A percentile compares a stretch with the other conserved stretches of the same genome.
These are phyloP conservation scores for Zoanthus gigantus DNA, from an alignment of 92 coral and sea anemone genomes.

Conservation along the genomic window DNA sequence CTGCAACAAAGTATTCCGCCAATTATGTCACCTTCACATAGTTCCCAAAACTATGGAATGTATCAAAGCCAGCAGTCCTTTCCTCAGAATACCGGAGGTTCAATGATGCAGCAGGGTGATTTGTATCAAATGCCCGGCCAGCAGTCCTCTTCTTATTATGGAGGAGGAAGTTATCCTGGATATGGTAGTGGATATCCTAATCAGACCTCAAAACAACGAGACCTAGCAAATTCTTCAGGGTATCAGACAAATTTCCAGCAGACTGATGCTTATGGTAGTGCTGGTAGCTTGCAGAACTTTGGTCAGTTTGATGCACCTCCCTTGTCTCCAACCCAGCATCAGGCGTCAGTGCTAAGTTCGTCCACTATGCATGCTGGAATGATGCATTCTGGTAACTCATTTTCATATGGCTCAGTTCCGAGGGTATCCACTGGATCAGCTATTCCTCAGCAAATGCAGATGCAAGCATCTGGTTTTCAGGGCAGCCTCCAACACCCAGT, in stretches of 20 bases:
- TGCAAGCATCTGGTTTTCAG: conserved; percentile 38
- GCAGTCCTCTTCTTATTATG: conserved; percentile 48
- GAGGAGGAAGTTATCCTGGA: conserved; percentile 15
- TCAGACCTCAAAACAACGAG: conserved; percentile 25
- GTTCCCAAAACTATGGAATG: conserved; percentile 18
- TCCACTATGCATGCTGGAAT: conserved; percentile 35
- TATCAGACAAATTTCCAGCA: conserved; percentile 43
- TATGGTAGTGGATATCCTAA: conserved; percentile 36
- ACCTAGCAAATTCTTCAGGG: conserved; percentile 1
- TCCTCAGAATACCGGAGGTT: conserved; percentile 61
- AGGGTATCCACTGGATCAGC: conserved; percentile 18
- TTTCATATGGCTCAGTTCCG: conserved; percentile 34
- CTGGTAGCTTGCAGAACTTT: conserved; percentile 13
- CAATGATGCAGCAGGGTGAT: conserved; percentile 75
- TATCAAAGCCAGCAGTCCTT: conserved; percentile 42
- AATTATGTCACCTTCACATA: conserved; percentile 38
- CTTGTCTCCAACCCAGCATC: conserved; percentile 39
- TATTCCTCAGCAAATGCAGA: conserved; percentile 34
- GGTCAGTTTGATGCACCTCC: conserved; percentile 50
- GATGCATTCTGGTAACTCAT: conserved; percentile 32
- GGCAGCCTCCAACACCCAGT: conserved; percentile 29
- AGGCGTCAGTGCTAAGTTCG: conserved; percentile 24
- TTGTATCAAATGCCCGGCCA: conserved; percentile 62
- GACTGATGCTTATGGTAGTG: conserved; percentile 30
- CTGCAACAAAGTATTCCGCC: conserved; percentile 39